Evolutionary conservation across 2,113 vertebrate species (phyloP).

Genomic region (Antennarius striatus): DNA sequence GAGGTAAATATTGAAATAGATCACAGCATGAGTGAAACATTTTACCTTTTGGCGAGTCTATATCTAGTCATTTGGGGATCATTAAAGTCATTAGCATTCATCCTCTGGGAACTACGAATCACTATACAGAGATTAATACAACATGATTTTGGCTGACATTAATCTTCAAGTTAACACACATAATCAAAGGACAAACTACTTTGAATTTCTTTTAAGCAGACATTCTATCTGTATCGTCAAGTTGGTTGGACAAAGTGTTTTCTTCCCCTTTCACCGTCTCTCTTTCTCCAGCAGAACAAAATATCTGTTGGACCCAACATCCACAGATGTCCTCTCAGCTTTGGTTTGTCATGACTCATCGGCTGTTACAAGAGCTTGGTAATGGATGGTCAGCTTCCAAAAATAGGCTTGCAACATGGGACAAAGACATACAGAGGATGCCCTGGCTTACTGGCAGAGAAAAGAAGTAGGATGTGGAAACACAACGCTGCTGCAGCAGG

Average conservation of each 20-base stretch:
- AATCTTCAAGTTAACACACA: too few species aligned
- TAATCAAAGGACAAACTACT: too few species aligned
- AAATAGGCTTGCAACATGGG: constrained; percentile 71
- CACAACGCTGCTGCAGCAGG: constrained; percentile 51
- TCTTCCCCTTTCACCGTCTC: constrained; percentile 36
- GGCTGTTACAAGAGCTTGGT: constrained; percentile 80
- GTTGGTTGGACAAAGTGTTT: constrained; percentile 68
- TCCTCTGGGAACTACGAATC: too few species aligned
- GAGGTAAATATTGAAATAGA: too few species aligned
- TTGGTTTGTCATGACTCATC: constrained; percentile 82
- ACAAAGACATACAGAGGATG: constrained; percentile 58
- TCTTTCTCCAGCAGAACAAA: constrained; percentile 66
- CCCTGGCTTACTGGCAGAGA: constrained; percentile 68
- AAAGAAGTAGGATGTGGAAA: constrained; percentile 62
- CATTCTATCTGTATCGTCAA: constrained; percentile 36
- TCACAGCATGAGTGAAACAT: too few species aligned
- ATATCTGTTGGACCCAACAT: constrained; percentile 52
- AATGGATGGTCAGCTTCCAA: constrained; percentile 78
- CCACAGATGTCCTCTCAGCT: constrained; percentile 85
- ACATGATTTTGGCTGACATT: too few species aligned
- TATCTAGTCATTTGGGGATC: too few species aligned
- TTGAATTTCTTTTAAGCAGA: too few species aligned
- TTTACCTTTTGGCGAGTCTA: too few species aligned
- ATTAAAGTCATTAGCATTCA: too few species aligned
- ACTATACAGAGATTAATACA: too few species aligned